These are phyloP conservation scores for Paradisaea rubra DNA, from an alignment of 2,113 vertebrate species.

Conservation along the genomic window DNA sequence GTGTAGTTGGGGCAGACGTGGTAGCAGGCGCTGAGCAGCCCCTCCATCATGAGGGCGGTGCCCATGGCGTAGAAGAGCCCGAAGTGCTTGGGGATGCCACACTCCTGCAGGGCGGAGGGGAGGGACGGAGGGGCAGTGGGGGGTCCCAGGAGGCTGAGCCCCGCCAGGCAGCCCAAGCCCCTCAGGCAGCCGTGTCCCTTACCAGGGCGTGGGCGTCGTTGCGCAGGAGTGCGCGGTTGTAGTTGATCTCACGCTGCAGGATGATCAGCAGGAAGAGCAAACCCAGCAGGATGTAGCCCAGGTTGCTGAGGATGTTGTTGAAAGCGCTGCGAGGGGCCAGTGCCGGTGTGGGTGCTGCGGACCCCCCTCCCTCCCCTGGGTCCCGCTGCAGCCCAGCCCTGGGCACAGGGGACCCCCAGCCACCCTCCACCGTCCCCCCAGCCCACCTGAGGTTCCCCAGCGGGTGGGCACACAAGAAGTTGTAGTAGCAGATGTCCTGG, in stretches of 20 bases:
- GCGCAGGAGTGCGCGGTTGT: constrained; percentile 83
- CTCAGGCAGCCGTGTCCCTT: background rate
- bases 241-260: constrained; percentile 86
- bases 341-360: accelerated
- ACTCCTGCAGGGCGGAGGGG: constrained; percentile 71
- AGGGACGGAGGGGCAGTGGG: background rate
- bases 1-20: constrained; percentile 98
- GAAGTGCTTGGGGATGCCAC: constrained; percentile 95
- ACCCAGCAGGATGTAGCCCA: constrained; percentile 93
- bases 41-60: constrained; percentile 97
- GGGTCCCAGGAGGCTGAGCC: background rate
- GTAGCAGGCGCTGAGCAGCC: constrained; percentile 94
- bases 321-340: constrained; percentile 32
- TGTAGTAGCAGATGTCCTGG: constrained; percentile 98
- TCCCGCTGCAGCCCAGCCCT: background rate
- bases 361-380: accelerated
- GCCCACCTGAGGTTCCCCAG: constrained; percentile 89
- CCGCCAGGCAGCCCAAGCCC: background rate
- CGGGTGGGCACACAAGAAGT: constrained; percentile 94
- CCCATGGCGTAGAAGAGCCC: constrained; percentile 97
- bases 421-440: accelerated
- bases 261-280: constrained; percentile 93
- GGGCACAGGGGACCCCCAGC: background rate
- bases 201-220: constrained; percentile 81
- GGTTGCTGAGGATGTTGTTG: constrained; percentile 98